Evolutionary conservation across 2,113 vertebrate genomes (phyloP), one percentile per base, ranked within the genome.

Genomic region (Chlorodrepanis virens): DNA sequence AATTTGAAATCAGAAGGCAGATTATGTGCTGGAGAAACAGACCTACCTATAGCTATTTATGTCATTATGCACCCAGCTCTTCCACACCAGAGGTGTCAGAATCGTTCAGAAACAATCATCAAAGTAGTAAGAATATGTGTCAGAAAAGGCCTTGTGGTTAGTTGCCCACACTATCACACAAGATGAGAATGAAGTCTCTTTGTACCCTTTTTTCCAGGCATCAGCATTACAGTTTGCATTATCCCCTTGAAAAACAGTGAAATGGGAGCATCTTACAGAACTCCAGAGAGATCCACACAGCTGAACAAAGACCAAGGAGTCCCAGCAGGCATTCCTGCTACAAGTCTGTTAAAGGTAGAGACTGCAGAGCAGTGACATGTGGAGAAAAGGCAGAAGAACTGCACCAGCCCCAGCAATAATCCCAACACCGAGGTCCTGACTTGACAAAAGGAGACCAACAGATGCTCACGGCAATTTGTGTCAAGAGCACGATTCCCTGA

Each of bases 391-490:
- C 76, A 83, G 27, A 54, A 89, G 52, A 91, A 76, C 69, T 50
- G 31, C 52, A 88, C 20, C 39, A 87, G 45, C 12, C 35, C 33
- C 18, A 81, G 57, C 31, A 85, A 68, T 65, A 91, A 65, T 6
- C 1, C 1, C 57, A 70, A 15, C 10, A 11, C 35, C 2, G 17
- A 75, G 25, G 28, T 25, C 28, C 28, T 40, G 15, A 68, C 0
- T 33, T 72, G 12, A 83, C 2, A 2, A 72, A 75, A 95, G 56
- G 74, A 82, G 39, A 15, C 14, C 0, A 15, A 76, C 52, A 89
- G 57, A 64, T 11, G 28, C 33, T 76, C 13, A 25, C 0, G 0
- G 47, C 44, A 50, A n/a, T 47, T 12, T 64, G 31, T 1, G 0
- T 29, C 72, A 70, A 20, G 14, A 63, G 33, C 25, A 25, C 9